Evolutionary conservation across 2,797 vertebrate genomes (phyloP).

Genomic region (Odontamblyopus lacepedii): DNA sequence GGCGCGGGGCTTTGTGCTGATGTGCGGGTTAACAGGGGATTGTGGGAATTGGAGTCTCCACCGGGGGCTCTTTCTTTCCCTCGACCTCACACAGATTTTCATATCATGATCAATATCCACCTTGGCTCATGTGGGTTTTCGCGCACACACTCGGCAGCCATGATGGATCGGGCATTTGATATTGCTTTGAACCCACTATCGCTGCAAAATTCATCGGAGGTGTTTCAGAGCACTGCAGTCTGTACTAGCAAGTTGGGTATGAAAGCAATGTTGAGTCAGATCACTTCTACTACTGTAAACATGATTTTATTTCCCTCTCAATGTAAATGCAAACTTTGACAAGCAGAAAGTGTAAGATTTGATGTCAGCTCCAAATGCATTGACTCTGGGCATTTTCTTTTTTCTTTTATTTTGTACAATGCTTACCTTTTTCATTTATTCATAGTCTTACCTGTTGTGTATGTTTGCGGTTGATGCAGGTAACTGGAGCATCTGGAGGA

Average conservation of each 20-base stretch:
- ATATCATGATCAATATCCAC: slow-evolving; percentile 75
- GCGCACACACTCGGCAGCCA: slow-evolving; percentile 46
- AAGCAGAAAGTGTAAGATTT: neutral
- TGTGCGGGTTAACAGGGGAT: slow-evolving; percentile 74
- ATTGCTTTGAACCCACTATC: slow-evolving; percentile 63
- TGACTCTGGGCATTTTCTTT: neutral
- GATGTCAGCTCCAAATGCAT: neutral
- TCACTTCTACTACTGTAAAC: slow-evolving; percentile 4
- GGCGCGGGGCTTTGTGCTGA: slow-evolving; percentile 77
- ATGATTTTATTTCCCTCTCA: neutral
- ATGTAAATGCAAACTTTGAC: neutral
- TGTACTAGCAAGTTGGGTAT: slow-evolving; percentile 29
- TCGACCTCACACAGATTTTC: slow-evolving; percentile 68
- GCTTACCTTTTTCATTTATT: neutral
- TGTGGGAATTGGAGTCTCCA: slow-evolving; percentile 73
- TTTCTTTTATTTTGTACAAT: neutral
- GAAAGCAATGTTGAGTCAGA: slow-evolving; percentile 19
- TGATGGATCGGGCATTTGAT: slow-evolving; percentile 68
- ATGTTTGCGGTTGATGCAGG: too few species aligned
- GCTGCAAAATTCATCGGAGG: slow-evolving; percentile 58
- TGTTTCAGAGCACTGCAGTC: slow-evolving; percentile 44
- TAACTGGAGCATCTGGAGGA: too few species aligned
- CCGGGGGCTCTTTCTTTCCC: slow-evolving; percentile 49
- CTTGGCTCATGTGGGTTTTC: slow-evolving; percentile 62
- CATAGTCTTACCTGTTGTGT: too few species aligned